Base-by-base conservation (phyloP, 2,797 vertebrate species). In the Mus minutoides region DNA sequence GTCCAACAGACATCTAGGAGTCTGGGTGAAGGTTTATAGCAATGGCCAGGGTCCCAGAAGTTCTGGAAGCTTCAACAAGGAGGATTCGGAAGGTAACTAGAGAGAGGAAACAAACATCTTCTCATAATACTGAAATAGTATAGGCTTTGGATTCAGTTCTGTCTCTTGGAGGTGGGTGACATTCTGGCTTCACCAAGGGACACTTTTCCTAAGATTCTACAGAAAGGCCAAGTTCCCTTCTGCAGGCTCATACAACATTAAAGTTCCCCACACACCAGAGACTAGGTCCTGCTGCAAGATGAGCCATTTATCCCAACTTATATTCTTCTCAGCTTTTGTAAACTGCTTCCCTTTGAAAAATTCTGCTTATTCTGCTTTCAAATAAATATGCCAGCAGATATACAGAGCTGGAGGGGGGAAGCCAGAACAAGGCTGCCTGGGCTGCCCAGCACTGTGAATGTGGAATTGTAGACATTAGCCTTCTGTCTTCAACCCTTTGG, bases 301-400 rank as follows among this genome's bases (percentile, higher is more conserved):
- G 31, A 79, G 89, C 64, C 96, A 91, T 88, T 77, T 96, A 94
- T 82, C 87, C 97, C 29, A 91, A 78, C 67, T 73, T 90, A 95
- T 9, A 97, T 97, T 88, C 94, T 95, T 94, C 85, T 94, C 58
- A 62, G 93, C 94, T 94, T 86, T 46, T 97, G 94, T 85, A 95
- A 98, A 98, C 93, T 56, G 86, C 95, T 94, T 90, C 93, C 5
- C 26, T 94, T 96, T 97, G 90, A 95, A 96, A 95, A 95, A 92
- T 97, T 95, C 80, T n/a, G n/a, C 95, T 94, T 97, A 96, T 67
- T 94, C 87, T 71, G 92, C 93, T 97, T 96, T 87, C 94, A 92
- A 98, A 86, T 80, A 93, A 92, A 95, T 64, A 92, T 5, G 58
- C 94, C 92, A 95, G 86, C 75, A 90, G 60, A 96, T 58, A 52